A percentile compares a stretch with the other conserved stretches of the same genome.
phyloP scores from a whole-genome alignment of 2,113 vertebrate species.

The Chaetops frenatus region DNA sequence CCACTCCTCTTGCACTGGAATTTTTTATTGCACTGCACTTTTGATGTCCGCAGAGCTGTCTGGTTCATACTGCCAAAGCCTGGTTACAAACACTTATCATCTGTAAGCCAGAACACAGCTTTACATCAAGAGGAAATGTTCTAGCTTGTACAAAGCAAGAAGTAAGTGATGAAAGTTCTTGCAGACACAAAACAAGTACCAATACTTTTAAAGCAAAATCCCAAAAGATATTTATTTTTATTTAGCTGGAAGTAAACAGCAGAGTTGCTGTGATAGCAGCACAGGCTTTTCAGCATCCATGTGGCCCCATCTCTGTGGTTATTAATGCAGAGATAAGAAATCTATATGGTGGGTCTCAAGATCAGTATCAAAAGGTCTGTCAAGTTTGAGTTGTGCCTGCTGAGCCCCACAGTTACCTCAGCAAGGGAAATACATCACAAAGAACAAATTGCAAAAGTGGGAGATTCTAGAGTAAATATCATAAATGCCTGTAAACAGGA shows the following conservation, averaged over 20 bases:
- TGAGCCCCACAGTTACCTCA: neutral
- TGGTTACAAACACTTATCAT: neutral
- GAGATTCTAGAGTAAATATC: neutral
- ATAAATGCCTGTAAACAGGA: neutral
- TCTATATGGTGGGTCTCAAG: neutral
- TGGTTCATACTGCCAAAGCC: neutral
- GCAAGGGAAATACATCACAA: neutral
- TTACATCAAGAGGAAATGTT: constrained; percentile 9
- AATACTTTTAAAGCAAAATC: neutral
- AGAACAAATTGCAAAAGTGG: neutral
- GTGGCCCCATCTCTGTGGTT: neutral
- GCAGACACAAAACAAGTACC: neutral
- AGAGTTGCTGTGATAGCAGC: neutral
- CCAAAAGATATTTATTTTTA: neutral
- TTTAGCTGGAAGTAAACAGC: neutral
- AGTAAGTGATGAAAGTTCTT: neutral
- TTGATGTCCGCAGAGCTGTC: neutral
- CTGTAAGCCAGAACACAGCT: neutral
- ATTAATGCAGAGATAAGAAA: neutral
- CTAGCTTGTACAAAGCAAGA: neutral
- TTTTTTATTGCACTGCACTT: neutral
- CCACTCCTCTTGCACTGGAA: neutral
- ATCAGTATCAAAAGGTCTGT: neutral
- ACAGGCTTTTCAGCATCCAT: neutral
- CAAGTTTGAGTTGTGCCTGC: neutral